Percentiles rank a stretch among this genome's conserved stretches.
These are phyloP conservation scores for Hypomecis atomaria DNA, from an alignment of 2,888 invertebrate species.

Conservation along the genomic window DNA sequence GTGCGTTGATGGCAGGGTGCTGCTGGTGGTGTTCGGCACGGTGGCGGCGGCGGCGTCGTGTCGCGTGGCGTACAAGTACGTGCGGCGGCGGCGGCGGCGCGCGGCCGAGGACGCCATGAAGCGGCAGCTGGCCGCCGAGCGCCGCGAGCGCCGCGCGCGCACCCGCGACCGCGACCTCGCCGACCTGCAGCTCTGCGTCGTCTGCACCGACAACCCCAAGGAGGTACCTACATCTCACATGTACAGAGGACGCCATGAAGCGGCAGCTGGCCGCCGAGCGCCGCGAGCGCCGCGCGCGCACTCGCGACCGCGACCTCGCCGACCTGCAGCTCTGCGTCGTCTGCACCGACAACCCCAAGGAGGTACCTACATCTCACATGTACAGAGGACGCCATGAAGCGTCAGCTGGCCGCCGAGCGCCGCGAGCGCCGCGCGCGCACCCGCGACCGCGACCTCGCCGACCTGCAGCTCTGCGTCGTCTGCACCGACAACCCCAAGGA, in stretches of 20 bases:
- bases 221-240: too few relatives aligned
- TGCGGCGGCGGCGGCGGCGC: conserved; percentile 77
- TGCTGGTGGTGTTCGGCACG: conserved; percentile 82
- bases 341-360: conserved; percentile 93
- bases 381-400: conserved; percentile 86
- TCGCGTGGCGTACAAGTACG: conserved; percentile 81
- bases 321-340: conserved; percentile 91
- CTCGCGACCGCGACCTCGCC: conserved; percentile 85
- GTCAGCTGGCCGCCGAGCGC: conserved; percentile 87
- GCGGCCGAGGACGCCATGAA: conserved; percentile 85
- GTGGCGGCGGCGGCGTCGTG: conserved; percentile 81
- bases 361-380: too few relatives aligned
- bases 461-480: conserved; percentile 91
- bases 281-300: conserved; percentile 86
- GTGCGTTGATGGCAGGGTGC: conserved; percentile 66
- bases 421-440: conserved; percentile 87
- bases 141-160: conserved; percentile 87
- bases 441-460: conserved; percentile 86
- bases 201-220: conserved; percentile 93
- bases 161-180: conserved; percentile 86
- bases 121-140: conserved; percentile 86
- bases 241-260: conserved; percentile 86
- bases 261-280: conserved; percentile 87
- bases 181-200: conserved; percentile 90
- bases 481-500: conserved; percentile 93